A percentile compares a stretch with the other conserved stretches of the same genome.
phyloP scores from a whole-genome alignment of 2,113 vertebrate genomes.

The Aspidoscelis tigris region DNA sequence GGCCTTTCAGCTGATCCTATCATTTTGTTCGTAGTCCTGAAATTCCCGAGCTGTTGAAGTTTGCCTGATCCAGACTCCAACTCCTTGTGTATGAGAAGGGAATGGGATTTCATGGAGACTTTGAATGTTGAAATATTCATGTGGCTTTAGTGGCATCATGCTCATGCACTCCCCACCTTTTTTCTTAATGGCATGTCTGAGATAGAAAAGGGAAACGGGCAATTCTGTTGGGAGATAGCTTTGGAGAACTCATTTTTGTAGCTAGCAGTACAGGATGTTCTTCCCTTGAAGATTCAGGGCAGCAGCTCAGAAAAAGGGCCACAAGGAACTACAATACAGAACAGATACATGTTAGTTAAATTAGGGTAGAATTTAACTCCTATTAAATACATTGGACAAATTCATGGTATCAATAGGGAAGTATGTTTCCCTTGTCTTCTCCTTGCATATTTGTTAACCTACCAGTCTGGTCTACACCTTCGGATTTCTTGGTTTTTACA shows the following conservation, averaged over 20 bases:
- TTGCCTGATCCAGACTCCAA: slow-evolving; percentile 53
- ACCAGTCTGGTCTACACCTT: too few species aligned
- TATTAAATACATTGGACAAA: too few species aligned
- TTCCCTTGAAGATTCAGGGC: neutral
- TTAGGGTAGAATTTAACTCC: too few species aligned
- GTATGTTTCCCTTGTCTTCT: too few species aligned
- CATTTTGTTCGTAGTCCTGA: slow-evolving; percentile 34
- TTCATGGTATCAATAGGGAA: too few species aligned
- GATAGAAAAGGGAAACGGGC: slow-evolving; percentile 38
- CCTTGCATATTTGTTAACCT: too few species aligned
- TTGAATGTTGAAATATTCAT: slow-evolving; percentile 79
- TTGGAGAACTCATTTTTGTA: slow-evolving; percentile 14
- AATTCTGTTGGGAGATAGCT: slow-evolving; percentile 21
- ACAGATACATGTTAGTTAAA: too few species aligned
- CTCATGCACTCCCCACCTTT: slow-evolving; percentile 64
- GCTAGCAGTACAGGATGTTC: slow-evolving; percentile 3
- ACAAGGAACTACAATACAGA: slow-evolving; percentile 10
- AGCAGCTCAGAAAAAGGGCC: slow-evolving; percentile 24
- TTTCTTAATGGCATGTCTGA: slow-evolving; percentile 63
- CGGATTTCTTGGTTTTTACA: too few species aligned
- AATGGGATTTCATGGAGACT: slow-evolving; percentile 74
- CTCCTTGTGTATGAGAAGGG: slow-evolving; percentile 38
- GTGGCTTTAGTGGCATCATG: slow-evolving; percentile 66
- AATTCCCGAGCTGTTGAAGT: slow-evolving; percentile 46
- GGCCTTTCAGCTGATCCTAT: neutral